These are phyloP conservation scores for Penaeus chinensis DNA, from an alignment of 1,140 invertebrate genomes.

Conservation along the genomic window DNA sequence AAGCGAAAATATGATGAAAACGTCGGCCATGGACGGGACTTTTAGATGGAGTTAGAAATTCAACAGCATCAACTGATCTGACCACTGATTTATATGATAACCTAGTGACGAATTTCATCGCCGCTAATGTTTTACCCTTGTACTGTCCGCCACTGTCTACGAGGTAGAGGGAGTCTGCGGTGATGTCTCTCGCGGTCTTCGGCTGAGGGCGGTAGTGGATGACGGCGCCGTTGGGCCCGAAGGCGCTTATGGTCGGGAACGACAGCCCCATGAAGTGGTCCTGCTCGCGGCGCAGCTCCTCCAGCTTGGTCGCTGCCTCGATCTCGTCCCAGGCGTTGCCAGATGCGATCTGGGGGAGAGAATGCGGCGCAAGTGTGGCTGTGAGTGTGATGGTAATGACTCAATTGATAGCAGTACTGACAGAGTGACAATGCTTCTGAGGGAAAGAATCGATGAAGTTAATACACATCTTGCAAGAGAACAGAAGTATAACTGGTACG, in stretches of 20 bases:
- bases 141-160: conserved; percentile 91
- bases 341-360: conserved; percentile 40
- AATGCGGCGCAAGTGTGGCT: not conserved
- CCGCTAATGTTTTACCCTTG: conserved; percentile 42
- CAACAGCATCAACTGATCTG: not conserved
- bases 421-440: too few species aligned
- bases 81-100: not conserved
- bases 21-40: too few species aligned
- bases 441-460: too few species aligned
- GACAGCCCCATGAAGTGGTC: conserved; percentile 75
- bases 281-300: conserved; percentile 77
- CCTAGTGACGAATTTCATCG: not conserved
- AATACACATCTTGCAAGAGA: too few species aligned
- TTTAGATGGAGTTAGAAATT: not conserved
- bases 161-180: conserved; percentile 82
- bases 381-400: not conserved
- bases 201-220: conserved; percentile 89
- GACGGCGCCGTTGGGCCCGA: conserved; percentile 87
- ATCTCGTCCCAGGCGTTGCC: conserved; percentile 75
- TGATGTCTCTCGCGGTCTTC: conserved; percentile 80
- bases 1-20: not conserved
- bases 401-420: not conserved
- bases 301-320: conserved; percentile 76
- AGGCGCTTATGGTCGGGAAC: conserved; percentile 91
- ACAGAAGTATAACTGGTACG: too few species aligned